phyloP scores from a whole-genome alignment of 1,140 invertebrate species.

The Lepidurus apus region DNA sequence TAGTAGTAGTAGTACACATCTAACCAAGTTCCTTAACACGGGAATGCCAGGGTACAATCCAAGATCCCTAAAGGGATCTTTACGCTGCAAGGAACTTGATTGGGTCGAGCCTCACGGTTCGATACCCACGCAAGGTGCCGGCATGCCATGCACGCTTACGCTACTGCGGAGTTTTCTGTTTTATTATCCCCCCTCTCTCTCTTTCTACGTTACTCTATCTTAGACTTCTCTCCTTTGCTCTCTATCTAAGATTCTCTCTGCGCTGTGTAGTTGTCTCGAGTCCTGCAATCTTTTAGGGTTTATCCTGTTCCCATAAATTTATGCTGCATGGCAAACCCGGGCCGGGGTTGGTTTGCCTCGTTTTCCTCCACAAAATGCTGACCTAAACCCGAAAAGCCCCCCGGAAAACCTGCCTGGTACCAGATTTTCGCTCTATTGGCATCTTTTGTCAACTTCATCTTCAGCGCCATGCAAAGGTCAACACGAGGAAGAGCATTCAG shows the following conservation, averaged over 20 bases:
- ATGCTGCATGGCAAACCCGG: not conserved
- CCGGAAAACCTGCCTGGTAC: not conserved
- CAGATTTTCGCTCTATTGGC: slow-evolving; percentile 15
- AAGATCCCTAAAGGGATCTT: slow-evolving; percentile 21
- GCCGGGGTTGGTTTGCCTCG: not conserved
- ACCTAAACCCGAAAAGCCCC: not conserved
- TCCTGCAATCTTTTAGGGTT: not conserved
- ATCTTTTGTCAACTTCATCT: not conserved
- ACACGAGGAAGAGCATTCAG: not conserved
- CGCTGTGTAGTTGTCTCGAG: not conserved
- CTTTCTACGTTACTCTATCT: not conserved
- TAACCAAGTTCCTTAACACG: not conserved
- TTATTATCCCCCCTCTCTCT: not conserved
- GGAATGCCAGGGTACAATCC: slow-evolving; percentile 5
- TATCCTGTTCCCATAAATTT: slow-evolving; percentile 12
- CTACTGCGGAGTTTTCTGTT: not conserved
- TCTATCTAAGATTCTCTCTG: not conserved
- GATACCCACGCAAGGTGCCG: slow-evolving; percentile 20
- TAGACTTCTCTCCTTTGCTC: not conserved
- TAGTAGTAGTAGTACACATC: not conserved
- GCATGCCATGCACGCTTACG: slow-evolving; percentile 16
- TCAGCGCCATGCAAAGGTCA: slow-evolving; percentile 17
- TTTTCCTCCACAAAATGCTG: not conserved
- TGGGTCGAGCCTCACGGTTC: slow-evolving; percentile 9
- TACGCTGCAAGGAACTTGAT: slow-evolving; percentile 2